Evolutionary conservation across 2,113 vertebrate species (phyloP), one percentile per base, ranked within the genome.

Genomic region (Morone saxatilis): DNA sequence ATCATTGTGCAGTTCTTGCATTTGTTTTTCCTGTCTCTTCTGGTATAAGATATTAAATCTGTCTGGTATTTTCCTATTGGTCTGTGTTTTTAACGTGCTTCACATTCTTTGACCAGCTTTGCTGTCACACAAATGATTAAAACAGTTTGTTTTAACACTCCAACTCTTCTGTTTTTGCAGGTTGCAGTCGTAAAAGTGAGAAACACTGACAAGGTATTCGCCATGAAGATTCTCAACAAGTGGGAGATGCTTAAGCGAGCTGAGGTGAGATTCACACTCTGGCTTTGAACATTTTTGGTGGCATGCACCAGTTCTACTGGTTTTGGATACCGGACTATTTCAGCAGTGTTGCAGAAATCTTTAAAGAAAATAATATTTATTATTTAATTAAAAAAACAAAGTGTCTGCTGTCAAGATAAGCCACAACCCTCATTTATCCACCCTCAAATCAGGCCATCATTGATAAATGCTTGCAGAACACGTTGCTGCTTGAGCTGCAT

Each of bases 221-320:
- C 98, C 79, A 99, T 99, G 98, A 99, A 99, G 96, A 99, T 99
- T 86, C 94, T 99, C 86, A 99, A 99, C 95, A 99, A 99, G 88
- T 99, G 98, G 98, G 98, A 99, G 93, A 99, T 99, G 98, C 95
- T 99, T 90, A 99, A 99, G 93, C 96, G 98, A 96, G 98, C 98
- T 7, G 98, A 99, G 97, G 98, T 99, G 95, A 66, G 93, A 38
- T 0, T 53, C 56, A 36, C 13, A 19, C 7, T 0, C 40, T 22
- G 31, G 31, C 31, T 31, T 31, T 31, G 5, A 10, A 3, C 4
- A 43, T 3, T 12, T 45, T 50, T 19, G 5, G 4, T 31, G 0
- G 5, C 2, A 3, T 25, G 17, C 38, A 31, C 19, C 36, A 36
- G 25, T 1, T 7, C n/a, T 22, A 16, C 20, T 50, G 51, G 5